Evolutionary conservation across 2,113 vertebrate species (phyloP), one percentile per base, ranked within the genome.

Genomic region (Cacatua alba): DNA sequence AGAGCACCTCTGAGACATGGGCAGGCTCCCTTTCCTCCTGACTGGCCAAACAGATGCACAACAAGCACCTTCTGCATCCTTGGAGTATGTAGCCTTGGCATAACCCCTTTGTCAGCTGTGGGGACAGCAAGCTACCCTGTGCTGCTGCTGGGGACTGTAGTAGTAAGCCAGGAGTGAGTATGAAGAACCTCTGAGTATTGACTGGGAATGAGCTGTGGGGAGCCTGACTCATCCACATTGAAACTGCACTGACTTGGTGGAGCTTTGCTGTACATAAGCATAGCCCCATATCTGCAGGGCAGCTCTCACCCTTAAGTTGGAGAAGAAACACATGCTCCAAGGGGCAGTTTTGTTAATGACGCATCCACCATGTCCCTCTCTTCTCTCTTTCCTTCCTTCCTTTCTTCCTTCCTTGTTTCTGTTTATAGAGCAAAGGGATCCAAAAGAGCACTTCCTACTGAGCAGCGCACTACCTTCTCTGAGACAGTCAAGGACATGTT

Each of bases 341-440:
- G 35, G 48, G 8, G 7, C 53, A 60, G 43, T 43, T 88, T 95
- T 90, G 59, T 70, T 88, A 80, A n/a, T 53, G 60, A 70, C 41
- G 63, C 41, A 81, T 80, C 49, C 55, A 74, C 82, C 31, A 19
- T 14, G 15, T 90, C 29, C 11, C 46, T 86, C 35, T 85, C 64
- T 70, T 39, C 53, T 75, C 23, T 71, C 44, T 69, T 92, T 83
- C 37, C 69, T 83, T 89, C 75, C 63, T 84, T 82, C n/a, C 67
- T 81, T 79, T 16, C 63, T 75, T 70, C 68, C 93, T 83, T 82
- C 74, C 84, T 92, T 59, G 57, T 79, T 95, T 92, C 91, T 90
- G 23, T 94, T 96, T 85, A 91, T 91, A 94, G 87, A 87, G 41
- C 53, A 89, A 87, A 82, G 41, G 49, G 41, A 76, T 91, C 59